Conservation (phyloP, 2,797 vertebrate genomes). For the Mormyrops attenuatus region DNA sequence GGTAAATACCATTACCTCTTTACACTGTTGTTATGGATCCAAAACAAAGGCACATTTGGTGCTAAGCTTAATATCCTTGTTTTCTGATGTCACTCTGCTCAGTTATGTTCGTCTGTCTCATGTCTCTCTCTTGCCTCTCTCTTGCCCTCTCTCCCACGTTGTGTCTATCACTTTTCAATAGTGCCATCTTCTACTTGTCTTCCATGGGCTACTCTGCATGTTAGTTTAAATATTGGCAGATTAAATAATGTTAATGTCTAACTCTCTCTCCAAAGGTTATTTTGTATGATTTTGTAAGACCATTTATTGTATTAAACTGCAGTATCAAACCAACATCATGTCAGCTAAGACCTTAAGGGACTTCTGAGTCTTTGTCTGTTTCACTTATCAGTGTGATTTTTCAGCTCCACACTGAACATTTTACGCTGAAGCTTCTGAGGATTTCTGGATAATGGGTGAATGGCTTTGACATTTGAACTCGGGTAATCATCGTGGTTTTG, state of each 20-base stretch:
- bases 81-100: neutral
- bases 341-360: neutral
- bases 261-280: neutral
- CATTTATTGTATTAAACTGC: neutral
- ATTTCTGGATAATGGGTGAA: neutral
- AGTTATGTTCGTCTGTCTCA: neutral
- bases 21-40: neutral
- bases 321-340: neutral
- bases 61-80: neutral
- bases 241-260: neutral
- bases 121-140: neutral
- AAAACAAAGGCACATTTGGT: neutral
- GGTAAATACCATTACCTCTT: conserved; percentile 56
- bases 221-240: neutral
- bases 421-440: neutral
- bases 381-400: neutral
- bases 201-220: neutral
- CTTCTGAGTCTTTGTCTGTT: neutral
- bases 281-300: neutral
- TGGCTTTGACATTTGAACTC: neutral
- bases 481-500: neutral
- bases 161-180: neutral
- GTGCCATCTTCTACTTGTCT: neutral
- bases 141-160: neutral
- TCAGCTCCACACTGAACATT: neutral